Evolutionary conservation across 2,888 invertebrate species (phyloP).

Genomic region (Ophion ellenae): DNA sequence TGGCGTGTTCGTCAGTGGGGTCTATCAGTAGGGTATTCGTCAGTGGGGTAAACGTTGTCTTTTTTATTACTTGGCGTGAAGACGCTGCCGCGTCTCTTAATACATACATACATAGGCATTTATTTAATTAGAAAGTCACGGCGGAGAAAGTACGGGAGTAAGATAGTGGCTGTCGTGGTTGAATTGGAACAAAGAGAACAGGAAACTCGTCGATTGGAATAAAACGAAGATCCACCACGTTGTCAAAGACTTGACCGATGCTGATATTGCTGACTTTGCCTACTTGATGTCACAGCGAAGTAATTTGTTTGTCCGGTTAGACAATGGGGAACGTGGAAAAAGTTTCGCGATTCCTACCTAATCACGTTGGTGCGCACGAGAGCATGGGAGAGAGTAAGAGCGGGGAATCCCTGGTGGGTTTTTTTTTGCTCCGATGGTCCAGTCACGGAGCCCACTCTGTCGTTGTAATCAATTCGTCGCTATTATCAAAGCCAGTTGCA

Average conservation of each 20-base stretch:
- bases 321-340: slow-evolving; percentile 21
- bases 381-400: background rate
- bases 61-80: no score
- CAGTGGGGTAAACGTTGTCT: no score
- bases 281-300: background rate
- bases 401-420: background rate
- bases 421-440: background rate
- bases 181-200: background rate
- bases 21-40: no score
- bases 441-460: background rate
- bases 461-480: background rate
- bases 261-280: background rate
- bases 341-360: slow-evolving; percentile 33
- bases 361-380: slow-evolving; percentile 13
- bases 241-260: slow-evolving; percentile 7
- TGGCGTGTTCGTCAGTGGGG: no score
- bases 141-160: no score
- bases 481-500: background rate
- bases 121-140: no score
- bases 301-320: slow-evolving; percentile 42
- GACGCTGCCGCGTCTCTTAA: no score
- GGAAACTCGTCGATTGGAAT: background rate
- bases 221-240: background rate
- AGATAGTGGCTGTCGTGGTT: background rate
- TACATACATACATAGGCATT: no score